phyloP scores from a whole-genome alignment of 2,113 vertebrate genomes.

The Hippocampus abdominalis region DNA sequence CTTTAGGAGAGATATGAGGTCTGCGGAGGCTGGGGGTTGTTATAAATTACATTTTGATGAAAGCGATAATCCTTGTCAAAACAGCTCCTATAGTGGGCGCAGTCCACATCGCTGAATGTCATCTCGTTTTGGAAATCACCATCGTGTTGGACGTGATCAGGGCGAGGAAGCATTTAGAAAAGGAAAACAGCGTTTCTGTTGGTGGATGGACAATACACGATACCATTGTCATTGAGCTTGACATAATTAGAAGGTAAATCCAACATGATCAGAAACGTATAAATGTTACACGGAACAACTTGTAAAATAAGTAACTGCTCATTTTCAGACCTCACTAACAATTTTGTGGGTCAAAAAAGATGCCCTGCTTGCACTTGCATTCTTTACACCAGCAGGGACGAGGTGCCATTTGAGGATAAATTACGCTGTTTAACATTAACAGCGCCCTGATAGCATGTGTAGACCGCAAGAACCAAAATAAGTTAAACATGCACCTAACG shows the following conservation, averaged over 20 bases:
- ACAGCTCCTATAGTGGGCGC: constrained; percentile 66
- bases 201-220: not conserved
- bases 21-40: constrained; percentile 69
- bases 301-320: constrained; percentile 16
- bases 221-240: not conserved
- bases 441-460: constrained; percentile 55
- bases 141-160: constrained; percentile 71
- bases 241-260: constrained; percentile 5
- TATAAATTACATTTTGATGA: constrained; percentile 78
- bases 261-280: not conserved
- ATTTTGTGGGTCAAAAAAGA: constrained; percentile 53
- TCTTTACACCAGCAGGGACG: constrained; percentile 29
- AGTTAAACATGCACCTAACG: constrained; percentile 48
- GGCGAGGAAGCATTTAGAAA: constrained; percentile 52
- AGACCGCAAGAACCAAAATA: constrained; percentile 51
- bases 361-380: constrained; percentile 28
- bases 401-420: constrained; percentile 53
- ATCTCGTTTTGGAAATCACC: constrained; percentile 64
- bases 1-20: constrained; percentile 67
- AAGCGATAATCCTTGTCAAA: constrained; percentile 78
- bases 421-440: constrained; percentile 51
- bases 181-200: not conserved
- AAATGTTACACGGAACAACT: constrained; percentile 18
- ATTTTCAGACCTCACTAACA: constrained; percentile 48
- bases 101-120: constrained; percentile 59